Percentiles rank a stretch among this genome's conserved stretches.
These are phyloP conservation scores for Porites lutea DNA, from an alignment of 64 coral and sea anemone genomes.

Conservation along the genomic window DNA sequence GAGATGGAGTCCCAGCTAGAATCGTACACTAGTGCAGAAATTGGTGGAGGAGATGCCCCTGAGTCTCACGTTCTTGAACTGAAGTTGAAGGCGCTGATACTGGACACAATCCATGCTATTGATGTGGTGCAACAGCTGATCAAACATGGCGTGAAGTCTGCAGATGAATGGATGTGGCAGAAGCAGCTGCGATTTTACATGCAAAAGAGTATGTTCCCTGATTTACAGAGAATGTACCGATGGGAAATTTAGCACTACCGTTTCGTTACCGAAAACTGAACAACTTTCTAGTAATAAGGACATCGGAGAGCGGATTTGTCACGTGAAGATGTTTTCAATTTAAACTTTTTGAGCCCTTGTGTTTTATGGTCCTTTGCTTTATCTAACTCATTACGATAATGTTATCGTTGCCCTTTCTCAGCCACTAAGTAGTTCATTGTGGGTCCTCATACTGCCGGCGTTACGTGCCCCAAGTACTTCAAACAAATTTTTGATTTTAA, in stretches of 20 bases:
- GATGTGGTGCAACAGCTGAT: conserved; percentile 95
- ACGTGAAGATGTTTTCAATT: no score
- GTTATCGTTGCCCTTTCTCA: no score
- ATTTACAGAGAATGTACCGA: neutral
- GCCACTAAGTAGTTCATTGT: no score
- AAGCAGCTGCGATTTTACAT: conserved; percentile 97
- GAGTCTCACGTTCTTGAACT: conserved; percentile 86
- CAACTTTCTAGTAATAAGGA: no score
- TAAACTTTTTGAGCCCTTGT: no score
- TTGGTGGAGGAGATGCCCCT: conserved; percentile 57
- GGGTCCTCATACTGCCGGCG: no score
- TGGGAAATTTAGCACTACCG: neutral
- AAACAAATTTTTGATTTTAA: neutral
- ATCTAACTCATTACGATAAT: no score
- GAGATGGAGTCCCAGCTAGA: conserved; percentile 99
- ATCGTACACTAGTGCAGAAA: conserved; percentile 92
- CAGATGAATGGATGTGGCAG: conserved; percentile 98
- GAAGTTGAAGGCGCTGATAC: conserved; percentile 91
- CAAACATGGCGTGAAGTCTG: conserved; percentile 82
- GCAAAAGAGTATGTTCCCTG: conserved; percentile 65
- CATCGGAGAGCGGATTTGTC: no score
- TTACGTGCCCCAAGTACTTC: no score
- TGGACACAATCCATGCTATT: conserved; percentile 97
- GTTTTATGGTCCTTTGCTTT: no score
- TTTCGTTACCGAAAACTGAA: neutral